Evolutionary conservation across 2,113 vertebrate genomes (phyloP).

Genomic region (Poeciliopsis occidentalis): DNA sequence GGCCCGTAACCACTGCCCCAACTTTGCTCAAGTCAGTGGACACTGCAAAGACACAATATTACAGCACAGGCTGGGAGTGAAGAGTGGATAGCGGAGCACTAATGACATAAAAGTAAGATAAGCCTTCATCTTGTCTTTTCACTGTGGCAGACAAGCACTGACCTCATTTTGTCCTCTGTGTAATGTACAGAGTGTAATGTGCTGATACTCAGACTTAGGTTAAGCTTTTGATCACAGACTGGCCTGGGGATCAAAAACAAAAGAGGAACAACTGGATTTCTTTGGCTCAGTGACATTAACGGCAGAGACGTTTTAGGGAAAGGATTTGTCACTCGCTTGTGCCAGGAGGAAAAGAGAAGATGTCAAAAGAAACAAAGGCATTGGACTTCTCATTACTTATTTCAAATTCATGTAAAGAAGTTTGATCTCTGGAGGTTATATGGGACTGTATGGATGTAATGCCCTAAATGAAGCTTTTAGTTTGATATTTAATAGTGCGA

Average conservation of each 20-base stretch:
- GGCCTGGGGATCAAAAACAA: conserved; percentile 57
- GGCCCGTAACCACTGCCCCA: conserved; percentile 9
- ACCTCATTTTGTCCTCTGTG: conserved; percentile 46
- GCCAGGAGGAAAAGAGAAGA: conserved; percentile 34
- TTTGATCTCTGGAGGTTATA: conserved; percentile 41
- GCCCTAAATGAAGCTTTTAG: conserved; percentile 18
- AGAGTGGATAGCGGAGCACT: conserved; percentile 21
- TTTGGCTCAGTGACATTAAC: conserved; percentile 46
- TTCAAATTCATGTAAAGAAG: conserved; percentile 1
- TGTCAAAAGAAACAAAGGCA: conserved; percentile 47
- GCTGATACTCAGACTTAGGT: conserved; percentile 48
- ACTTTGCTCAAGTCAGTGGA: conserved; percentile 28
- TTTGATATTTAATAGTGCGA: conserved; percentile 66
- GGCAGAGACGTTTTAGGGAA: conserved; percentile 39
- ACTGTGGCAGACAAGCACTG: conserved; percentile 53
- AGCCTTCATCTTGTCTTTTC: conserved; percentile 54
- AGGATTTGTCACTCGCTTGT: conserved; percentile 63
- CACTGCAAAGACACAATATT: conserved; percentile 12
- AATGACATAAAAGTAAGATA: conserved; percentile 51
- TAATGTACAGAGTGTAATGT: conserved; percentile 43
- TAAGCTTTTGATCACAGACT: conserved; percentile 64
- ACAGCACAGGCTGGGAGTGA: conserved; percentile 26
- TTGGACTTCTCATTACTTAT: conserved; percentile 32
- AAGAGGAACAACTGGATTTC: conserved; percentile 54
- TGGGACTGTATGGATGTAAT: conserved; percentile 29